phyloP scores from a whole-genome alignment of 1,140 invertebrate species.

The Bombus sibiricus region DNA sequence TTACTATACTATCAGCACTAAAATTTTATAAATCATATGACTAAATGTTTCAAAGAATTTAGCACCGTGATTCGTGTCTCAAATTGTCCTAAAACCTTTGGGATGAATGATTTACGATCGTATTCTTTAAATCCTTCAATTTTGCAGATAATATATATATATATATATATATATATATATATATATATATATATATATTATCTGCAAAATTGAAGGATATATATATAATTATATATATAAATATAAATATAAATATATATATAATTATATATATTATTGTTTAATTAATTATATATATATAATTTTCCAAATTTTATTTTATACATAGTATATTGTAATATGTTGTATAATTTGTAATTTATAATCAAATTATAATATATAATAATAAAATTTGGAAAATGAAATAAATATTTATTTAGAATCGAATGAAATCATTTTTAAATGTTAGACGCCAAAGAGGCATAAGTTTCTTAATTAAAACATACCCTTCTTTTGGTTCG shows the following conservation, averaged over 20 bases:
- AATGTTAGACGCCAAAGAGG: background rate
- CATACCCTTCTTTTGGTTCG: conserved; percentile 88
- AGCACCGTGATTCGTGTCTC: background rate
- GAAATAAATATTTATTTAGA: background rate
- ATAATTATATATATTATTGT: too few relatives aligned
- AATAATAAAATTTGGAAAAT: background rate
- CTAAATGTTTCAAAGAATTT: background rate
- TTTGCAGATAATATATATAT: background rate
- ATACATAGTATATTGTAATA: too few relatives aligned
- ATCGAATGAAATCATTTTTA: background rate
- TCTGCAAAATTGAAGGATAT: too few relatives aligned
- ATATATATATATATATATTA: background rate
- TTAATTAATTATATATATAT: background rate
- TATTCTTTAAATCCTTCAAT: background rate
- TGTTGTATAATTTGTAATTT: background rate
- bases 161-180: too few relatives aligned
- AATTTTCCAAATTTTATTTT: background rate
- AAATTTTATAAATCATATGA: background rate
- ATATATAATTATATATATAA: too few relatives aligned
- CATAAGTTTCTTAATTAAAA: conserved; percentile 22
- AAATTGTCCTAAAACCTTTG: background rate
- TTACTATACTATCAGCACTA: background rate
- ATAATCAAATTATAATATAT: background rate
- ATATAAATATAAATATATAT: too few relatives aligned
- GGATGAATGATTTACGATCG: background rate